phyloP scores from a whole-genome alignment of 2,797 vertebrate species.

The Gymnopithys bicolor region DNA sequence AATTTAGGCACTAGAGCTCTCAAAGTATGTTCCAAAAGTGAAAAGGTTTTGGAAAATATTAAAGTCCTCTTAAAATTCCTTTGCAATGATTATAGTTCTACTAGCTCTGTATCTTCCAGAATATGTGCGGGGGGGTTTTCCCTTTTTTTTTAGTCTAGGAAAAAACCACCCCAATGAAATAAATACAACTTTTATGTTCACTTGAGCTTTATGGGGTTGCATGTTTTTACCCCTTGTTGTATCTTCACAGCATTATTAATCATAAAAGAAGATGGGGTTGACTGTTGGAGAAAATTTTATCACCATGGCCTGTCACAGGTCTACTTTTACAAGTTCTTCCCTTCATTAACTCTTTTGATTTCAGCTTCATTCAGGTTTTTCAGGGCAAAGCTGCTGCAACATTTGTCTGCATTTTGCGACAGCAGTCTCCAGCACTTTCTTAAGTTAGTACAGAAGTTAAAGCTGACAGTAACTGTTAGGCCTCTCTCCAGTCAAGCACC shows the following conservation, averaged over 20 bases:
- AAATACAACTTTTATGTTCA: background rate
- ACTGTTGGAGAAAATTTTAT: background rate
- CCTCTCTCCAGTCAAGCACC: background rate
- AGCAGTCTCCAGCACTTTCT: background rate
- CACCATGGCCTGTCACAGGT: background rate
- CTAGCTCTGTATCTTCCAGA: background rate
- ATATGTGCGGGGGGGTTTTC: no score
- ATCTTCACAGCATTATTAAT: background rate
- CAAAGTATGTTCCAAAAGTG: background rate
- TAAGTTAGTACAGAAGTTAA: background rate
- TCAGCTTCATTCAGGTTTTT: background rate
- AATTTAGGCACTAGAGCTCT: background rate
- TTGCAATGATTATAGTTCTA: background rate
- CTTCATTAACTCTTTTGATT: background rate
- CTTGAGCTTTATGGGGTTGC: background rate
- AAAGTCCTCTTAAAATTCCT: background rate
- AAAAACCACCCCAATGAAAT: background rate
- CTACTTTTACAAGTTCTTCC: background rate
- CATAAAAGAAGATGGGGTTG: background rate
- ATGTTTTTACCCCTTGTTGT: background rate
- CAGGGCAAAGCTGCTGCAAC: background rate
- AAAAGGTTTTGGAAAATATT: background rate
- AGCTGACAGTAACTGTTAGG: background rate
- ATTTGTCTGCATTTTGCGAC: background rate
- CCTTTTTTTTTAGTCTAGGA: background rate